Conservation (phyloP, 2,797 vertebrate genomes). For the Fistularia tabacaria region DNA sequence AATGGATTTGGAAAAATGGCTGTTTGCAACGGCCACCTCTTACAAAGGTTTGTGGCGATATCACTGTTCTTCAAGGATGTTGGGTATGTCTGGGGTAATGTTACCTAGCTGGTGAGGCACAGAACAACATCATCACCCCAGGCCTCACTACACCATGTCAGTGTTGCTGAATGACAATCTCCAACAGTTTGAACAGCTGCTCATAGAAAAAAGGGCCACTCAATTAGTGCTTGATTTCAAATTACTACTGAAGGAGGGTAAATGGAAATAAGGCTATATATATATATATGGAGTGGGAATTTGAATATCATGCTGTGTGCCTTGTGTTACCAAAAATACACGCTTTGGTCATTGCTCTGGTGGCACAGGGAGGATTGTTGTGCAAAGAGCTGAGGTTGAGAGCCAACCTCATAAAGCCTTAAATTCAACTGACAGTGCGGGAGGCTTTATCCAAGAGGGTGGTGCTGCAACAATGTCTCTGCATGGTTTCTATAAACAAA, state of each 20-base stretch:
- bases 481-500: slow-evolving; percentile 72
- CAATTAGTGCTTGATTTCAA: no score
- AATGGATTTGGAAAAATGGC: no score
- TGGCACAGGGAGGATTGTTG: slow-evolving; percentile 35
- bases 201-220: no score
- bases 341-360: slow-evolving; percentile 38
- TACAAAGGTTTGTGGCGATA: background rate
- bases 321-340: slow-evolving; percentile 48
- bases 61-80: slow-evolving; percentile 1
- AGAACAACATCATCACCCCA: slow-evolving; percentile 4
- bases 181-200: slow-evolving; percentile 3
- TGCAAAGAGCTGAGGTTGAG: slow-evolving; percentile 36
- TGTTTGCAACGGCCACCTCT: no score
- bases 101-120: background rate
- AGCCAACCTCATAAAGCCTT: slow-evolving; percentile 42
- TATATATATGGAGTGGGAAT: background rate
- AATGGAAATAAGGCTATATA: slow-evolving; percentile 20
- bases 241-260: slow-evolving; percentile 12
- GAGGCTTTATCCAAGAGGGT: slow-evolving; percentile 56
- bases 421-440: slow-evolving; percentile 39
- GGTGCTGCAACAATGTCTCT: slow-evolving; percentile 48
- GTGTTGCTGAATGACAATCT: no score
- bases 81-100: background rate
- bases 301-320: background rate
- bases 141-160: no score